Evolutionary conservation across 2,888 invertebrate species (phyloP), one percentile per base, ranked within the genome.

Genomic region (Philaethria dido): DNA sequence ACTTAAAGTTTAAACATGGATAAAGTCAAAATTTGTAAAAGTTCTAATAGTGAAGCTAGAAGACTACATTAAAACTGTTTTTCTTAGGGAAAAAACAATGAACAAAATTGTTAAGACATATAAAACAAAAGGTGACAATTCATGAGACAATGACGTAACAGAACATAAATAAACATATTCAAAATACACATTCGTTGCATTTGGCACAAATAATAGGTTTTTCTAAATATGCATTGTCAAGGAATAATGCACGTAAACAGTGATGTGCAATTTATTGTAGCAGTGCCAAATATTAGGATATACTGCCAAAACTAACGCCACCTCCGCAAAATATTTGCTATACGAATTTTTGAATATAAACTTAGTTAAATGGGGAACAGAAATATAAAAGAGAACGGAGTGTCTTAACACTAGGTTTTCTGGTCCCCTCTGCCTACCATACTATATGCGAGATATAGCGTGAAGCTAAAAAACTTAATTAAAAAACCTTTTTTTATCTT

Each of bases 241-340:
- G 48, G 63, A 64, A 63, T 66, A 66, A 66, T 68, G 66, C 69
- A 68, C 64, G 70, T 71, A 72, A 73, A 77, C 77, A 74, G 62
- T 20, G 36, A 62, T 45, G 44, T 63, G 55, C 62, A 42, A 63
- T 70, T 67, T 77, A 81, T 78, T 82, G 83, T 78, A 74, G 69
- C 79, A 68, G 74, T 86, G 87, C 87, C 87, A 87, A 87, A 74
- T 78, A 74, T 33, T 60, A 33, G 45, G 22, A 75, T 69, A 74
- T 82, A 78, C 78, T 86, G 87, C 87, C 87, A 87, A 86, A 85
- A 78, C 81, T 79, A 77, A 68, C 29, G 20, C 76, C 78, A 74
- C 74, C 75, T 73, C 71, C 76, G 80, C 81, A 80, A 81, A 80
- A 73, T 74, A 50, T 47, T 44, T 66, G 45, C 6, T 29, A 29